phyloP scores from a whole-genome alignment of 2,113 vertebrate genomes.

The Heterocephalus glaber region DNA sequence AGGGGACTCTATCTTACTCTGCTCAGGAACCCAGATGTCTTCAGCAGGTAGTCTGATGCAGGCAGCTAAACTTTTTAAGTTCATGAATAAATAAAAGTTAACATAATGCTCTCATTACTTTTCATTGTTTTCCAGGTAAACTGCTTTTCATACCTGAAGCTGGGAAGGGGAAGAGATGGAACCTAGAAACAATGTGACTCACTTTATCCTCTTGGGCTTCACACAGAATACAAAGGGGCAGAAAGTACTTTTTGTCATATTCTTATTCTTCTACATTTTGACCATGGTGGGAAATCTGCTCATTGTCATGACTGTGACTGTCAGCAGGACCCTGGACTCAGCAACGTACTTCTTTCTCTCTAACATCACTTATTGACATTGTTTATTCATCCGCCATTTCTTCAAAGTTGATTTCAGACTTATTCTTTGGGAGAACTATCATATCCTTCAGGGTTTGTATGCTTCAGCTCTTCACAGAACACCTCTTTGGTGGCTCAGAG shows the following conservation, averaged over 20 bases:
- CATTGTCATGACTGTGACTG: constrained; percentile 38
- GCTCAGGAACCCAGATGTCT: not conserved
- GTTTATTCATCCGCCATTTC: constrained; percentile 25
- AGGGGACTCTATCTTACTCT: not conserved
- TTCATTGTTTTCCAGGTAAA: not conserved
- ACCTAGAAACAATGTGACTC: not conserved
- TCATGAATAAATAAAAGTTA: not conserved
- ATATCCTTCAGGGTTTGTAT: constrained; percentile 60
- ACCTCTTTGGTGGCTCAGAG: constrained; percentile 59
- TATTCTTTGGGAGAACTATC: constrained; percentile 4
- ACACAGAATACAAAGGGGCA: constrained; percentile 34
- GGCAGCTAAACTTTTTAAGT: not conserved
- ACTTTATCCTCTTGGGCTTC: constrained; percentile 74
- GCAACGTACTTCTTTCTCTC: constrained; percentile 70
- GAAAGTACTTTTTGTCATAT: constrained; percentile 41
- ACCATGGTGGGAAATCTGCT: constrained; percentile 54
- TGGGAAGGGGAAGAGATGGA: not conserved
- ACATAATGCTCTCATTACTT: not conserved
- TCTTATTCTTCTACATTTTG: constrained; percentile 57
- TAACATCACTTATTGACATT: constrained; percentile 54
- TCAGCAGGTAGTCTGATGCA: not conserved
- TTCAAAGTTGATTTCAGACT: constrained; percentile 49
- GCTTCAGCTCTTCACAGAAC: constrained; percentile 66
- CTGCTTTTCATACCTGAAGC: not conserved
- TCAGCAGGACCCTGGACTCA: constrained; percentile 40